Conservation (phyloP, 2,888 invertebrate species). For the Scaptomyza caliginosa region DNA sequence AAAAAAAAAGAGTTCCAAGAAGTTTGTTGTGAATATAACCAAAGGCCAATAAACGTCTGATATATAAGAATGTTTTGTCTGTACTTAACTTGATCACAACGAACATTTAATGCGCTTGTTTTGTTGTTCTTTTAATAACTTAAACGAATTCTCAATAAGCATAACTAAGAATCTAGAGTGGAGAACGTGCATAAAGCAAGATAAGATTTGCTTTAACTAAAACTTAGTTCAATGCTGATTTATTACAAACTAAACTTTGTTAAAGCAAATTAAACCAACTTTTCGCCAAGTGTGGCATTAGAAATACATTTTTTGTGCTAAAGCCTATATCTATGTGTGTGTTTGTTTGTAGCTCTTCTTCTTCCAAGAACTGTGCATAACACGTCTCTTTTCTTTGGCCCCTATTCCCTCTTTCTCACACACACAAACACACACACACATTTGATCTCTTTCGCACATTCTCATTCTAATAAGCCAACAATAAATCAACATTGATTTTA, state of each 20-base stretch:
- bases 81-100: constrained; percentile 19
- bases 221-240: not conserved
- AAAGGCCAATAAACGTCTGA: constrained; percentile 38
- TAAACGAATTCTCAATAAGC: too few relatives aligned
- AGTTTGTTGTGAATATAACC: constrained; percentile 11
- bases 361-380: constrained; percentile 46
- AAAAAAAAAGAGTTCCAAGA: constrained; percentile 66
- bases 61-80: constrained; percentile 23
- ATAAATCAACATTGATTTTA: constrained; percentile 74
- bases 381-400: constrained; percentile 16
- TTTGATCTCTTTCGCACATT: constrained; percentile 40
- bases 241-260: not conserved
- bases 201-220: not conserved
- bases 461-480: constrained; percentile 75
- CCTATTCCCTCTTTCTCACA: constrained; percentile 1
- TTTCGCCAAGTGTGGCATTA: constrained; percentile 38
- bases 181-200: not conserved
- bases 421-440: too few relatives aligned
- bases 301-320: constrained; percentile 27
- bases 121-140: too few relatives aligned
- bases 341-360: constrained; percentile 20
- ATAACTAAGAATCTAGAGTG: not conserved
- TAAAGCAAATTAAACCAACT: too few relatives aligned
- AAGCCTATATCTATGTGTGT: constrained; percentile 26
- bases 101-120: constrained; percentile 40